Evolutionary conservation across 2,113 vertebrate genomes (phyloP).

Genomic region (Meriones unguiculatus): DNA sequence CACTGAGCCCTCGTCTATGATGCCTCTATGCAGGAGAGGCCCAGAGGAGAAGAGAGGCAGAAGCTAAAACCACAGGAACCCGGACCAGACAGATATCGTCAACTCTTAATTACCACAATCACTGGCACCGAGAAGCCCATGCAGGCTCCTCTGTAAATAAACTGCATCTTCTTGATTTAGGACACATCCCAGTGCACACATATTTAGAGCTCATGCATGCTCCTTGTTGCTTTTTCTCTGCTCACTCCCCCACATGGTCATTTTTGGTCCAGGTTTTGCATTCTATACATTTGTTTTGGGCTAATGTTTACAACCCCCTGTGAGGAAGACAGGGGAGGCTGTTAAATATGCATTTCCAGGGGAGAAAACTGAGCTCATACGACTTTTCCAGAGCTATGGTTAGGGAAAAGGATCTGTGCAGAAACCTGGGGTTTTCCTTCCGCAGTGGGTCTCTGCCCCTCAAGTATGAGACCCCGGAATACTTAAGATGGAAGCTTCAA

Average conservation of each 20-base stretch:
- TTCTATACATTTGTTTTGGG: not conserved
- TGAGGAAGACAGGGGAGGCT: not conserved
- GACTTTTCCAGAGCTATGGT: not conserved
- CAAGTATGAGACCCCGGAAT: not conserved
- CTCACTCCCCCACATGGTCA: not conserved
- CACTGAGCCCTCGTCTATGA: not conserved
- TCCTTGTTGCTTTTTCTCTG: fast-evolving
- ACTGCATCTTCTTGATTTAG: not conserved
- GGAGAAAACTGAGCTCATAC: not conserved
- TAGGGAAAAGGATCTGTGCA: not conserved
- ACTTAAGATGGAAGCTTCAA: not conserved
- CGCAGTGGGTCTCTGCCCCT: not conserved
- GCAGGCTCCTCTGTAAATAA: conserved; percentile 62
- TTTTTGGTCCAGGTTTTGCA: not conserved
- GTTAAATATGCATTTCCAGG: not conserved
- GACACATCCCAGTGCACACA: not conserved
- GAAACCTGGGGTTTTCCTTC: not conserved
- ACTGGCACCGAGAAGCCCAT: conserved; percentile 15
- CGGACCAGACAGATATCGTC: conserved; percentile 2
- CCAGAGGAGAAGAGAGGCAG: not conserved
- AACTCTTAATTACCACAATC: conserved; percentile 62
- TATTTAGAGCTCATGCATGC: not conserved
- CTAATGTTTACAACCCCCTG: conserved; percentile 11
- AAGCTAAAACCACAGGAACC: conserved; percentile 45
- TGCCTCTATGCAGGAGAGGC: not conserved